These are phyloP conservation scores for Stegodyphus dumicola DNA, from an alignment of 1,140 invertebrate species.

Conservation along the genomic window DNA sequence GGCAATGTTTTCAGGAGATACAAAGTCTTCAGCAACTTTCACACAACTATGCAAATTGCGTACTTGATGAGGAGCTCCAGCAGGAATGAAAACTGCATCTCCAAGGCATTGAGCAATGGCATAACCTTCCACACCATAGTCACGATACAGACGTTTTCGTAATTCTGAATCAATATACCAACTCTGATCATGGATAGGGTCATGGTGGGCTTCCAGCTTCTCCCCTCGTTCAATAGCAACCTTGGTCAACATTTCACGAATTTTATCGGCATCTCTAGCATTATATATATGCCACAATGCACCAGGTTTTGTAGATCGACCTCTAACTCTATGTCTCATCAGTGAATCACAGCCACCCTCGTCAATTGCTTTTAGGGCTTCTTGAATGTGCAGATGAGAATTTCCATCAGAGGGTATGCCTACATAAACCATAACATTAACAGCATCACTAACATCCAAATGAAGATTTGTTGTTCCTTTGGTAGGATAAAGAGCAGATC, in stretches of 20 bases:
- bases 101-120: slow-evolving; percentile 96
- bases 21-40: slow-evolving; percentile 98
- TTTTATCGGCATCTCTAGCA: slow-evolving; percentile 94
- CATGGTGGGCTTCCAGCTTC: slow-evolving; percentile 87
- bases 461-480: slow-evolving; percentile 97
- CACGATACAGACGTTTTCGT: slow-evolving; percentile 85
- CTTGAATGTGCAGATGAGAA: slow-evolving; percentile 74
- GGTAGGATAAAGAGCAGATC: slow-evolving; percentile 70
- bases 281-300: slow-evolving; percentile 98
- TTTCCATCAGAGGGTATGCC: slow-evolving; percentile 85
- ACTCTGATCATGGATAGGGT: slow-evolving; percentile 97
- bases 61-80: slow-evolving; percentile 95
- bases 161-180: slow-evolving; percentile 92
- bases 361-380: slow-evolving; percentile 88
- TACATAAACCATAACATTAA: slow-evolving; percentile 98
- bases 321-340: slow-evolving; percentile 80
- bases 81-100: slow-evolving; percentile 97
- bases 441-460: slow-evolving; percentile 95
- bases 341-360: slow-evolving; percentile 92
- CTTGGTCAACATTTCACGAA: slow-evolving; percentile 92
- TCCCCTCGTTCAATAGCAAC: slow-evolving; percentile 82
- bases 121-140: slow-evolving; percentile 95
- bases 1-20: slow-evolving; percentile 95
- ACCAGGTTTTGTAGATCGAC: slow-evolving; percentile 85
- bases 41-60: slow-evolving; percentile 97